phyloP scores from a whole-genome alignment of 2,888 invertebrate species.

The Lucinisca nassula region DNA sequence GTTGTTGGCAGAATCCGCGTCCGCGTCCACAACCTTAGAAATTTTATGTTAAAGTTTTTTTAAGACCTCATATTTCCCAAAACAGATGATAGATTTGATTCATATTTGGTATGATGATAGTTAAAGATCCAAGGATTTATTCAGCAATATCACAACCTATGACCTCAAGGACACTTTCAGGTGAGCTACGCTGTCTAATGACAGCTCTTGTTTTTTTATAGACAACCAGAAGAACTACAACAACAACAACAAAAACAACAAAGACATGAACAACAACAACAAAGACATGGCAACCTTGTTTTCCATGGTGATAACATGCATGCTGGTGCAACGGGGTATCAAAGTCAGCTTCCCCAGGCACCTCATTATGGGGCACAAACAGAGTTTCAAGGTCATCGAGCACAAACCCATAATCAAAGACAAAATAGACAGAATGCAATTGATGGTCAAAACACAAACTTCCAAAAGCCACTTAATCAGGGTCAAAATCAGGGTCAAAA shows the following conservation, averaged over 20 bases:
- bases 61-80: too few relatives aligned
- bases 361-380: neutral
- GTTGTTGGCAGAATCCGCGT: too few relatives aligned
- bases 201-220: too few relatives aligned
- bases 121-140: too few relatives aligned
- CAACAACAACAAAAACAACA: neutral
- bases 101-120: too few relatives aligned
- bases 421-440: slow-evolving; percentile 11
- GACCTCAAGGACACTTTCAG: too few relatives aligned
- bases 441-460: neutral
- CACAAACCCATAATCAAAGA: neutral
- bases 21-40: too few relatives aligned
- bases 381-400: neutral
- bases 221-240: neutral
- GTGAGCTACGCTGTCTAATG: too few relatives aligned
- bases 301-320: neutral
- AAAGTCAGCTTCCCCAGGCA: neutral
- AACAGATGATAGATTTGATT: too few relatives aligned
- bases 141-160: too few relatives aligned
- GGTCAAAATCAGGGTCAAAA: slow-evolving; percentile 27
- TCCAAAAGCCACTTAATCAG: slow-evolving; percentile 23
- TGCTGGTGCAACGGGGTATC: neutral
- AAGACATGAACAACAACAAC: neutral
- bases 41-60: too few relatives aligned
- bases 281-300: neutral